These are phyloP conservation scores for Drosophila seguyi DNA, from an alignment of 1,140 invertebrate species.

Conservation along the genomic window DNA sequence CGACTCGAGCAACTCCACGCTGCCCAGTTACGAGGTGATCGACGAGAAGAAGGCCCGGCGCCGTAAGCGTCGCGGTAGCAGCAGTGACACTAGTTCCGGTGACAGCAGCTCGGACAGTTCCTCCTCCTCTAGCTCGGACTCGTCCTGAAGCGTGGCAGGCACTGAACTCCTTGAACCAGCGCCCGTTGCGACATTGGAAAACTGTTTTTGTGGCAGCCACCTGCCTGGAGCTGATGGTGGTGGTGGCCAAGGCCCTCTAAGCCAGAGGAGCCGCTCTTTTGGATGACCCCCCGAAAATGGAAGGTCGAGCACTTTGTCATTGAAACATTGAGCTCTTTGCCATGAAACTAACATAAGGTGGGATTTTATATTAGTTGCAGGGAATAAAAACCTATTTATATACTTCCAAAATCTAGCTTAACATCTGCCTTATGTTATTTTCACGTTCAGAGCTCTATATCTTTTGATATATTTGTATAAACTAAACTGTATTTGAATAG, in stretches of 20 bases:
- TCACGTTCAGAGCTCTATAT: slow-evolving; percentile 14
- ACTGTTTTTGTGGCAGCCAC: slow-evolving; percentile 56
- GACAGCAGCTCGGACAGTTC: slow-evolving; percentile 62
- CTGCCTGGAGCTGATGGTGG: background rate
- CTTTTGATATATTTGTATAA: slow-evolving; percentile 70
- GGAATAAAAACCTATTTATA: background rate
- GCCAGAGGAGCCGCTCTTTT: slow-evolving; percentile 30
- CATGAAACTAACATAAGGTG: background rate
- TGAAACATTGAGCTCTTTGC: background rate
- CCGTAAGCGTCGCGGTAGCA: slow-evolving; percentile 54
- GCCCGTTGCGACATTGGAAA: slow-evolving; percentile 34
- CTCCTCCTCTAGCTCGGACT: slow-evolving; percentile 69
- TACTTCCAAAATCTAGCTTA: background rate
- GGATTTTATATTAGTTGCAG: background rate
- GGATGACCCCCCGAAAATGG: slow-evolving; percentile 23
- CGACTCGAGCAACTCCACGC: slow-evolving; percentile 77
- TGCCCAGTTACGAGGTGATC: slow-evolving; percentile 84
- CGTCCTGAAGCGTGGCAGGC: slow-evolving; percentile 46
- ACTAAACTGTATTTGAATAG: slow-evolving; percentile 41
- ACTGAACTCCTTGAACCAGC: slow-evolving; percentile 52
- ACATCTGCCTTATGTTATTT: background rate
- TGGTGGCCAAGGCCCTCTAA: slow-evolving; percentile 27
- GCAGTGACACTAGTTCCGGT: slow-evolving; percentile 64
- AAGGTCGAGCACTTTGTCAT: slow-evolving; percentile 24
- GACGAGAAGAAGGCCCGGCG: slow-evolving; percentile 75